These are phyloP conservation scores for Hydropsyche betteni DNA, from an alignment of 2,888 invertebrate genomes.

Conservation along the genomic window DNA sequence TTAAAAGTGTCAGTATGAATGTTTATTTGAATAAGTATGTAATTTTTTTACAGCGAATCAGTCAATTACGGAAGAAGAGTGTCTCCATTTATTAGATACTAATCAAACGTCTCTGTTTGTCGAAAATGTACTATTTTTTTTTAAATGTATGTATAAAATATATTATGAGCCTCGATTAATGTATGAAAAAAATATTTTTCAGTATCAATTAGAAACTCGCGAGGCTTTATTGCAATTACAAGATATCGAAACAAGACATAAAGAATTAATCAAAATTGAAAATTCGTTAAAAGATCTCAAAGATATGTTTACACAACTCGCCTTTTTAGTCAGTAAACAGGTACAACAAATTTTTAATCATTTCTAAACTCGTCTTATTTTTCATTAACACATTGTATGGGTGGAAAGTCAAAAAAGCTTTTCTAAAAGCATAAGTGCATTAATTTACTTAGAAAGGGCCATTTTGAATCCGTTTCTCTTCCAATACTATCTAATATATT, in stretches of 20 bases:
- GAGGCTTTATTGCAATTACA: constrained; percentile 78
- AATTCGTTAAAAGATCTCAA: constrained; percentile 79
- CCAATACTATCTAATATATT: too few relatives aligned
- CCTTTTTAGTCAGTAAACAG: constrained; percentile 80
- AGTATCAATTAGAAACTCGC: constrained; percentile 84
- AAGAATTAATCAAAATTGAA: constrained; percentile 84
- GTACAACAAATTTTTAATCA: constrained; percentile 58
- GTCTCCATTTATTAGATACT: constrained; percentile 61
- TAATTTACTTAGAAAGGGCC: too few relatives aligned
- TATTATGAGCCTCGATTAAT: too few relatives aligned
- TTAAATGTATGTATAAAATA: background rate
- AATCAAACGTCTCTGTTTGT: constrained; percentile 62
- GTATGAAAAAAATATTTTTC: constrained; percentile 49
- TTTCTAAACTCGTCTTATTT: constrained; percentile 27
- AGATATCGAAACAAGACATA: constrained; percentile 83
- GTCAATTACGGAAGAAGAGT: constrained; percentile 62
- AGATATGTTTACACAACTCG: constrained; percentile 86
- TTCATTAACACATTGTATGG: background rate
- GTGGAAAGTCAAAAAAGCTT: too few relatives aligned
- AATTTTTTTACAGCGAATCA: constrained; percentile 59
- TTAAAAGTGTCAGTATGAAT: background rate
- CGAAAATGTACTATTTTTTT: constrained; percentile 60
- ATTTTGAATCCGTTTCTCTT: too few relatives aligned
- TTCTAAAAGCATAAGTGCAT: too few relatives aligned
- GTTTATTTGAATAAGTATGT: constrained; percentile 7